A percentile compares a stretch with the other conserved stretches of the same genome.
These are phyloP conservation scores for Eupithecia abbreviata DNA, from an alignment of 2,888 invertebrate species.

Conservation along the genomic window DNA sequence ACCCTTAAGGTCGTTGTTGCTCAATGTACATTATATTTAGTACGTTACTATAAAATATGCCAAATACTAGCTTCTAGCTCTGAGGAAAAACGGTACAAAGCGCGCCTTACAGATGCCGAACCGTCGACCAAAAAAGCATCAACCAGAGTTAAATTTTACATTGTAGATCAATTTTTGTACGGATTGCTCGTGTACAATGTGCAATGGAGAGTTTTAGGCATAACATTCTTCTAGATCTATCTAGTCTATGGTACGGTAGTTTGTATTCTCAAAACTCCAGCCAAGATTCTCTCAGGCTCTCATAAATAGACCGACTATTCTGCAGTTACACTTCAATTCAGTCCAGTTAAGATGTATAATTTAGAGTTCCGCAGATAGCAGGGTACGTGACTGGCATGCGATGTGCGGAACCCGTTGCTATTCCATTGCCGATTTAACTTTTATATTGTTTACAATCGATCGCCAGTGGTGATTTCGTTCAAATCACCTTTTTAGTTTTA, in stretches of 20 bases:
- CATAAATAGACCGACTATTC: not conserved
- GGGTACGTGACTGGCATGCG: constrained; percentile 22
- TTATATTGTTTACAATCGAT: constrained; percentile 31
- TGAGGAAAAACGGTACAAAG: not conserved
- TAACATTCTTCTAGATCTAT: not conserved
- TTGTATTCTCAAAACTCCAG: not conserved
- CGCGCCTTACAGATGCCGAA: not conserved
- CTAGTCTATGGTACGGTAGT: not conserved
- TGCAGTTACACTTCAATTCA: constrained; percentile 12
- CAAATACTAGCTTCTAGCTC: not conserved
- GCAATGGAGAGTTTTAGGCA: not conserved
- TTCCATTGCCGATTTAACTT: constrained; percentile 19
- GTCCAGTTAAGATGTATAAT: constrained; percentile 7
- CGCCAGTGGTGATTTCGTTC: not conserved
- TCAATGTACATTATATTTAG: not conserved
- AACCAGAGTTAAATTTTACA: not conserved
- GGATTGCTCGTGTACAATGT: not conserved
- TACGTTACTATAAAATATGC: not conserved
- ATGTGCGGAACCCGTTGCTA: constrained; percentile 20
- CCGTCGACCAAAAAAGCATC: not conserved
- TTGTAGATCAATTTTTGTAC: not conserved
- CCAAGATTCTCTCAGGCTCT: not conserved
- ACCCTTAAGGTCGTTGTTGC: not conserved
- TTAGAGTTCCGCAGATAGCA: constrained; percentile 9
- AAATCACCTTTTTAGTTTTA: not conserved